Evolutionary conservation across 2,888 invertebrate species (phyloP).

Genomic region (Frankliniella fusca): DNA sequence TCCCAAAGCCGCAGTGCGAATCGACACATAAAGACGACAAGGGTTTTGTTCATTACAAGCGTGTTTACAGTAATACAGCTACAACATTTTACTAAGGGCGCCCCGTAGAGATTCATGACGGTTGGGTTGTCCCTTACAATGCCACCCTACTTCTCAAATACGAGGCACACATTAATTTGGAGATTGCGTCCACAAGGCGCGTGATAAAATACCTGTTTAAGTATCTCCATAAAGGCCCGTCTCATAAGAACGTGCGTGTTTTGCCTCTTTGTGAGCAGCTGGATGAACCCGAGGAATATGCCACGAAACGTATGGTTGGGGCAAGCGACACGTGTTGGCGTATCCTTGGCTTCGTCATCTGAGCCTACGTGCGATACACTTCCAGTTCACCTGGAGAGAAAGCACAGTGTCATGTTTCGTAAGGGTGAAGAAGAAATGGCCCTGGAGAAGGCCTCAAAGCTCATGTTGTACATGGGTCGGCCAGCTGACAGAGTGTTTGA

Average conservation of each 20-base stretch:
- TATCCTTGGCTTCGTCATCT: slow-evolving; percentile 28
- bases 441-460: slow-evolving; percentile 11
- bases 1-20: slow-evolving; percentile 30
- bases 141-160: slow-evolving; percentile 32
- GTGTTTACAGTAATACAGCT: slow-evolving; percentile 23
- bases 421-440: slow-evolving; percentile 22
- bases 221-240: slow-evolving; percentile 33
- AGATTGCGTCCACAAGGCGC: slow-evolving; percentile 33
- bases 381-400: slow-evolving; percentile 32
- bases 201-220: slow-evolving; percentile 35
- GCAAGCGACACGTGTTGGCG: slow-evolving; percentile 34
- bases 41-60: slow-evolving; percentile 33
- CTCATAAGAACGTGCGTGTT: too few relatives aligned
- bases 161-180: slow-evolving; percentile 32
- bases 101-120: slow-evolving; percentile 28
- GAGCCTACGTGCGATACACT: slow-evolving; percentile 33
- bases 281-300: slow-evolving; percentile 35
- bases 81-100: neutral
- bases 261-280: slow-evolving; percentile 20
- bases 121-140: slow-evolving; percentile 34
- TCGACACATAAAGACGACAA: slow-evolving; percentile 33
- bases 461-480: slow-evolving; percentile 31
- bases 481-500: slow-evolving; percentile 30
- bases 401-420: slow-evolving; percentile 28
- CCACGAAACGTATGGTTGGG: slow-evolving; percentile 33